Conservation (phyloP, 2,888 invertebrate genomes). For the Eupithecia subumbrata region DNA sequence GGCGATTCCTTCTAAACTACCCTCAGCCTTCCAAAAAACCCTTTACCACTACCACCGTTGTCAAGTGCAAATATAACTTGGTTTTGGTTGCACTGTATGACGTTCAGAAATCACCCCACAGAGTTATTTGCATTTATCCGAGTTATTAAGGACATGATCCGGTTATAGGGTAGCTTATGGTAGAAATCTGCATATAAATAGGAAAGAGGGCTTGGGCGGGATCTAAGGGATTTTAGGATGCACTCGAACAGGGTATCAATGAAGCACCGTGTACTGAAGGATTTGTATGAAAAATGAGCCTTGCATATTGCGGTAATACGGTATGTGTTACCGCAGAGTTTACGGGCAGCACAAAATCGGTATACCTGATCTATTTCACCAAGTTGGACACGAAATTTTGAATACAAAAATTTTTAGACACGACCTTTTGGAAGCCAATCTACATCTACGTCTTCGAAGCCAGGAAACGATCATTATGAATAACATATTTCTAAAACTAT, state of each 20-base stretch:
- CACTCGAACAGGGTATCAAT: slow-evolving; percentile 28
- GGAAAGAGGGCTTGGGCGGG: slow-evolving; percentile 64
- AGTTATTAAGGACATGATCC: slow-evolving; percentile 80
- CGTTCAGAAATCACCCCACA: slow-evolving; percentile 66
- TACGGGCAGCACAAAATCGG: neutral
- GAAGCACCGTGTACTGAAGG: slow-evolving; percentile 10
- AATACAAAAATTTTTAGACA: neutral
- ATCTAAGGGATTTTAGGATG: slow-evolving; percentile 27
- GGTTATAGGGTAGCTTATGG: slow-evolving; percentile 80
- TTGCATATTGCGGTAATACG: neutral
- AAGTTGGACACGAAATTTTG: neutral
- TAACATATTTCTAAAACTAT: neutral
- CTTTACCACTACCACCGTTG: neutral
- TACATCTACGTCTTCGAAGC: neutral
- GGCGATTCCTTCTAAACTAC: neutral
- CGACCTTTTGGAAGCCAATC: too few relatives aligned
- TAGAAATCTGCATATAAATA: slow-evolving; percentile 84
- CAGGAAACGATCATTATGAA: neutral
- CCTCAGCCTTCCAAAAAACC: neutral
- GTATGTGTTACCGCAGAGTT: neutral
- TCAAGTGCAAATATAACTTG: neutral
- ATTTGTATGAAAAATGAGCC: slow-evolving; percentile 1
- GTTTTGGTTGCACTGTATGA: slow-evolving; percentile 46
- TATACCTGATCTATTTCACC: neutral
- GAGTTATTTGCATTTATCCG: slow-evolving; percentile 73